Base-by-base conservation (phyloP, 2,888 invertebrate species). In the Ophion ventricosus region DNA sequence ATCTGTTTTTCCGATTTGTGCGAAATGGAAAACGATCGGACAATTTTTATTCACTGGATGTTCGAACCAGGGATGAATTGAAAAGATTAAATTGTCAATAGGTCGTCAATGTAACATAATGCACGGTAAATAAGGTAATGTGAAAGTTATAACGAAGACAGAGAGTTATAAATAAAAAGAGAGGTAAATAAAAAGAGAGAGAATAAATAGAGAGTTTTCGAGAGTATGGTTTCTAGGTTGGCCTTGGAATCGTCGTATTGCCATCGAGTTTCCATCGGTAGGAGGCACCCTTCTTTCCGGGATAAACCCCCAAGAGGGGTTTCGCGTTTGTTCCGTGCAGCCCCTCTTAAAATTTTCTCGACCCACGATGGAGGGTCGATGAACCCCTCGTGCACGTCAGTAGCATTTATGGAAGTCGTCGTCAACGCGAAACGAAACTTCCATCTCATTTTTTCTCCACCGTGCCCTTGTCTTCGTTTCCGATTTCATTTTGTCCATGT, bases 261-360 rank as follows among this genome's bases (percentile, higher is more conserved):
- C 80, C 84, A 83, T 85, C 80, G 84, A 82, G 78, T 86, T 87
- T 86, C 84, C 86, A 84, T 85, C 57, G 77, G 84, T 82, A 80
- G 81, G 84, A 78, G 81, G 81, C 80, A 80, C 84, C 83, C 85
- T 83, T 77, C 79, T 80, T 81, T 84, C 61, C 69, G 80, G 70
- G 57, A 84, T 72, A 75, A 81, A 74, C 75, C 72, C 49, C 64
- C 40, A 54, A 74, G 84, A 81, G 86, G 86, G 85, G 78, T 75
- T 79, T 83, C 73, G 82, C 74, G 64, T 79, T 69, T 83, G 85
- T 85, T 82, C 79, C 73, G 82, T 74, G 73, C 86, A 81, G 84
- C 85, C 87, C 87, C 86, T 86, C 85, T 81, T 67, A 80, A 84
- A 82, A 86, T 87, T 87, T 87, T 86, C 87, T 84, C 84, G 83